Base-by-base conservation (phyloP, 2,888 invertebrate genomes). In the Perizoma affinitatum region DNA sequence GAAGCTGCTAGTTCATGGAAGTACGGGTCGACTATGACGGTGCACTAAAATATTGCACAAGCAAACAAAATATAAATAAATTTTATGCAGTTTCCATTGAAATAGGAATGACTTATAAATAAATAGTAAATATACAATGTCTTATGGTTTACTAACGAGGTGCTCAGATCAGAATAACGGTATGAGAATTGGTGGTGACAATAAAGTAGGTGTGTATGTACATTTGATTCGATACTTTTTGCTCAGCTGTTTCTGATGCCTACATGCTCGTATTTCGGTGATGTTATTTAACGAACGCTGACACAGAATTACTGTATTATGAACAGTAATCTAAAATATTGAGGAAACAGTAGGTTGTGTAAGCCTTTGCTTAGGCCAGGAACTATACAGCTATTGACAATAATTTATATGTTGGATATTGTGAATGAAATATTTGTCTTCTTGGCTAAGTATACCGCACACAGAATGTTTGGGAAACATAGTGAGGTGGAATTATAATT, bases 281-380 rank as follows among this genome's bases (percentile, higher is more conserved):
- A 58, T 55, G 61, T 58, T 58, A 64, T 64, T 64, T 64, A 61
- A 58, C 61, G 64, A 61, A 61, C 54, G 64, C 64, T 64, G 64
- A 61, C 58, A 61, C 61, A 61, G 55, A 58, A 64, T 64, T 61
- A 64, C 64, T 61, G 48, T 64, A 61, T 61, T 64, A 64, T 64
- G 61, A 55, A 64, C 63, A 54, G 63, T 57, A 59, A 62, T 58
- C 62, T 62, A 54, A 62, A 62, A 62, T 62, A 62, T 62, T 62
- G 62, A 62, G 62, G 62, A 58, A 58, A 62, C 58, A 48, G 50
- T 47, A 54, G 62, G 54, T 52, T 33, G 58, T 47, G 62, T 58
- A 55, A 62, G 62, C 62, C 54, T 57, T 57, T 62, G 58, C 58
- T 58, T 58, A 58, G 62, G 51, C 36, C 58, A 62, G 44, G 50